Base-by-base conservation (phyloP, 1,140 invertebrate genomes). In the Pogonomyrmex californicus region DNA sequence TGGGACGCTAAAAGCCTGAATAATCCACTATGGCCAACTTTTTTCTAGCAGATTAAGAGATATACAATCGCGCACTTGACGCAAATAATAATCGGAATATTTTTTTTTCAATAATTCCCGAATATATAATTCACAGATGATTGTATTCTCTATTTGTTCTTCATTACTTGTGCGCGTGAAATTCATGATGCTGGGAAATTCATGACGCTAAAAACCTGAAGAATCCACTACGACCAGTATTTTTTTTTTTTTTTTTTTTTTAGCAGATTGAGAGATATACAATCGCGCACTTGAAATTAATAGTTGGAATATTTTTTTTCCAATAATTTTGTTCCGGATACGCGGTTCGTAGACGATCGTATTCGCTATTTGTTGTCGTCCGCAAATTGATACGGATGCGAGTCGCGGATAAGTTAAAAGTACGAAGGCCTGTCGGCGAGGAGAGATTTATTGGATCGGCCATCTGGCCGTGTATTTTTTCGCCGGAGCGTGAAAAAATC, bases 351-450 rank as follows among this genome's bases (percentile, higher is more conserved):
- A 41, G 38, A 58, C 71, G 56, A 60, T 82, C 51, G 38, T 58
- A 81, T 81, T 82, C 36, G 65, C 71, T 81, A 81, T 41, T 65
- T 41, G 30, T 30, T 68, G 77, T 44, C 66, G 79, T 60, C 10
- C 54, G 79, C 30, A 82, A 82, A 82, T 82, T 82, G 79, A 82
- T 82, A 82, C 79, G 66, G 68, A 82, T 82, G 79, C 66, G 79
- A 47, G 30, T 17, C 14, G 79, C 79, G 66, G 30, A 58, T 73
- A 71, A 82, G 66, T 82, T 73, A 73, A 71, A 58, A 82, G 54
- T 73, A 73, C 79, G 51, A 60, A 58, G 68, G 38, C 73, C 79
- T 73, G 66, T 71, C 79, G 70, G 51, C 51, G 41, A 47, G 12
- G 30, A 36, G 41, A 82, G 79, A 82, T 82, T 82, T 82, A 82